Evolutionary conservation across 2,797 vertebrate genomes (phyloP).

Genomic region (Amphiprion clarkii): DNA sequence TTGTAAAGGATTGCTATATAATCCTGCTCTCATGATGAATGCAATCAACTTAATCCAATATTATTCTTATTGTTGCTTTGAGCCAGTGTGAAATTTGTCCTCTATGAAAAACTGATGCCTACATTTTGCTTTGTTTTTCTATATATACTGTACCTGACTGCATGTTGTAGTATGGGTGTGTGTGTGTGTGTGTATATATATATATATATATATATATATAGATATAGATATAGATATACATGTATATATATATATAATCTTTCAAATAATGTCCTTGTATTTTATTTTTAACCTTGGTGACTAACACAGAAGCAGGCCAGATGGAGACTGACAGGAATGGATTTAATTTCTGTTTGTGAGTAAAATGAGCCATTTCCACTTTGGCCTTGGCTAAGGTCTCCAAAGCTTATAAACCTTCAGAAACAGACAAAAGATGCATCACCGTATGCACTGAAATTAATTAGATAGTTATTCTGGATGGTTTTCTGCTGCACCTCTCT

Average conservation of each 20-base stretch:
- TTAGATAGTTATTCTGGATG: slow-evolving; percentile 81
- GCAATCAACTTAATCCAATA: background rate
- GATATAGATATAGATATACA: no score
- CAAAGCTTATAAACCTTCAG: slow-evolving; percentile 73
- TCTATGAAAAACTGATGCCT: background rate
- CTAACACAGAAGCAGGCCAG: slow-evolving; percentile 68
- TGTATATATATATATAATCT: slow-evolving; percentile 1
- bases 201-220: background rate
- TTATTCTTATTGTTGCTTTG: slow-evolving; percentile 13
- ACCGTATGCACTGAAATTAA: slow-evolving; percentile 75
- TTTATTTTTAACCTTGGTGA: slow-evolving; percentile 79
- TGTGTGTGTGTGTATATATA: background rate
- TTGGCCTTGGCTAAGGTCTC: slow-evolving; percentile 80
- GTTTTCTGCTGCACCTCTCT: slow-evolving; percentile 75
- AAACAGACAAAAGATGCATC: slow-evolving; percentile 69
- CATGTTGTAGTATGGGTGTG: no score
- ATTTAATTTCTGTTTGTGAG: slow-evolving; percentile 78
- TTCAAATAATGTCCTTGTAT: slow-evolving; percentile 61
- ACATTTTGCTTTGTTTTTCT: background rate
- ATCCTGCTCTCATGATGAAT: background rate
- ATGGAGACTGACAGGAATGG: slow-evolving; percentile 72
- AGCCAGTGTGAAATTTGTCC: background rate
- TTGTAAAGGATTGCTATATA: background rate
- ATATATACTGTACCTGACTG: background rate
- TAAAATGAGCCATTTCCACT: slow-evolving; percentile 71